Evolutionary conservation across 2,113 vertebrate species (phyloP).

Genomic region (Calonectris borealis): DNA sequence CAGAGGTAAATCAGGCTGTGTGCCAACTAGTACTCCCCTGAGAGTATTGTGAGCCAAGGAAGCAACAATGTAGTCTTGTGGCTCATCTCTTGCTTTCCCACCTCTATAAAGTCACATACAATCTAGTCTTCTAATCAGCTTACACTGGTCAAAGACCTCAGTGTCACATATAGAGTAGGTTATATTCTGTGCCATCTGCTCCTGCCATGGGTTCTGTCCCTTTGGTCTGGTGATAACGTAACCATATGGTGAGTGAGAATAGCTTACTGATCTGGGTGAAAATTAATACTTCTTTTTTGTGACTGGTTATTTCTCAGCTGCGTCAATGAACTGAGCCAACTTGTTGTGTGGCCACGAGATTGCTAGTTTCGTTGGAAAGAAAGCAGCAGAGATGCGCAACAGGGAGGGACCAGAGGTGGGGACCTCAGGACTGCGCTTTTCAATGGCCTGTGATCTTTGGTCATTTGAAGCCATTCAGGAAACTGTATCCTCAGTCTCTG

Average conservation of each 20-base stretch:
- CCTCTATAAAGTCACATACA: fast-evolving
- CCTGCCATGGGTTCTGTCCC: neutral
- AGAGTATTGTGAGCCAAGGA: neutral
- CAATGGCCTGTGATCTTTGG: neutral
- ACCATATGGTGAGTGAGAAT: neutral
- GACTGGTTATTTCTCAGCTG: neutral
- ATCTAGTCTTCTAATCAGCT: neutral
- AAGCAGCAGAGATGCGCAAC: neutral
- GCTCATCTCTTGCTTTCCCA: neutral
- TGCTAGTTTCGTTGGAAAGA: neutral
- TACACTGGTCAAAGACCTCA: neutral
- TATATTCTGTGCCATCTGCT: neutral
- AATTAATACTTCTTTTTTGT: neutral
- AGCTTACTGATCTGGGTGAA: neutral
- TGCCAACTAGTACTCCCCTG: neutral
- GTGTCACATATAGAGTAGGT: neutral
- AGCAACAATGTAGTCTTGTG: neutral
- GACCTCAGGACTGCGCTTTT: neutral
- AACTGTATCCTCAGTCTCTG: neutral
- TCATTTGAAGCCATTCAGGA: neutral
- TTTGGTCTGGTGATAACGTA: neutral
- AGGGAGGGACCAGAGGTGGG: neutral
- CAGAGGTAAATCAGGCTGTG: fast-evolving
- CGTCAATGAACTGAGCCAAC: neutral
- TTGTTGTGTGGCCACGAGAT: neutral